Evolutionary conservation across 2,113 vertebrate genomes (phyloP).

Genomic region (Perccottus glenii): DNA sequence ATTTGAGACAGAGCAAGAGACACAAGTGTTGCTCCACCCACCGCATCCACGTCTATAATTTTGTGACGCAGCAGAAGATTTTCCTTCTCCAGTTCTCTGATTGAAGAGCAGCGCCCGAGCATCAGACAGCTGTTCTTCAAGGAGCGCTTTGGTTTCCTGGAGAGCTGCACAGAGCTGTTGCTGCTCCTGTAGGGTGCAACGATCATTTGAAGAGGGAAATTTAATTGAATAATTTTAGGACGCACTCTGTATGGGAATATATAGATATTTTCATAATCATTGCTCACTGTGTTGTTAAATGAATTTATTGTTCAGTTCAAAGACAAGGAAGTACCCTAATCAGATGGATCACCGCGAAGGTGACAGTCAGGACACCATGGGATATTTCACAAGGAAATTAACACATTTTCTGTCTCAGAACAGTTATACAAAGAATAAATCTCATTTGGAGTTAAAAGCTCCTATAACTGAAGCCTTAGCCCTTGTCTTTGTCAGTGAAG

Average conservation of each 20-base stretch:
- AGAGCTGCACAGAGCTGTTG: conserved; percentile 81
- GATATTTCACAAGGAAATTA: conserved; percentile 55
- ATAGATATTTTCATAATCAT: too few relatives aligned
- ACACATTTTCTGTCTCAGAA: conserved; percentile 50
- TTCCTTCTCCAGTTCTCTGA: conserved; percentile 85
- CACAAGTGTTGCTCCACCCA: conserved; percentile 54
- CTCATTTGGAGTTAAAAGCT: conserved; percentile 63
- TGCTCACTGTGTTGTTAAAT: background rate
- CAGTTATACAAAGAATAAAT: conserved; percentile 57
- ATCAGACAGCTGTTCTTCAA: conserved; percentile 85
- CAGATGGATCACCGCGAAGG: conserved; percentile 39
- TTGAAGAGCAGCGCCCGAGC: conserved; percentile 78
- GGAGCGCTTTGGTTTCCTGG: conserved; percentile 84
- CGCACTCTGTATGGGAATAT: background rate
- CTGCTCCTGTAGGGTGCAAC: conserved; percentile 82
- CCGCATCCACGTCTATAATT: conserved; percentile 81
- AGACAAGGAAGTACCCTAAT: background rate
- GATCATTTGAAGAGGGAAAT: background rate
- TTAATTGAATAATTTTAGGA: too few relatives aligned
- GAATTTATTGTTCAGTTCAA: conserved; percentile 7
- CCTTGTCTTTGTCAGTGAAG: conserved; percentile 57
- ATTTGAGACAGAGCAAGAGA: background rate
- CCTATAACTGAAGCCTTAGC: conserved; percentile 47
- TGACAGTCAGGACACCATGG: conserved; percentile 46
- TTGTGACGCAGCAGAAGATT: conserved; percentile 82